Evolutionary conservation across 35 echinoderm and acorn worm species (phyloP).

Genomic region (Heliocidaris erythrogramma): DNA sequence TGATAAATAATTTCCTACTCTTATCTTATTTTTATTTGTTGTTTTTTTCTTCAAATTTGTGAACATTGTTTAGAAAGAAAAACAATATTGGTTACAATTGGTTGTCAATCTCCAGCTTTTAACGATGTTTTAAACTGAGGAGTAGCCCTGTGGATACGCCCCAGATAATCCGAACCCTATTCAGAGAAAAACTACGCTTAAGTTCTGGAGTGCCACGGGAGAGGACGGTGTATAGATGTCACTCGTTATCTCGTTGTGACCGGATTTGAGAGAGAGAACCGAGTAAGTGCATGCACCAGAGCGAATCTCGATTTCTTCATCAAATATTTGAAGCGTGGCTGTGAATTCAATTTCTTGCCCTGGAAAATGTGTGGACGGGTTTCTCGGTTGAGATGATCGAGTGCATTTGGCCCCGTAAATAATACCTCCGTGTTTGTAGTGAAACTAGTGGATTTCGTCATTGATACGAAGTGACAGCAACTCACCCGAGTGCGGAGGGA

Average conservation of each 20-base stretch:
- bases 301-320: constrained; percentile 13
- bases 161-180: not conserved
- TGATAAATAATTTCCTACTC: not conserved
- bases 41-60: not conserved
- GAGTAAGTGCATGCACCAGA: constrained; percentile 31
- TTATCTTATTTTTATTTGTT: not conserved
- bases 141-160: not conserved
- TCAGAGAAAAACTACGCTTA: not conserved
- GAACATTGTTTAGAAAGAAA: not conserved
- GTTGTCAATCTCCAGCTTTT: not conserved
- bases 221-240: not conserved
- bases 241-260: not conserved
- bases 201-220: not conserved
- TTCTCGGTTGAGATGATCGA: constrained; percentile 26
- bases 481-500: not conserved
- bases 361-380: not conserved
- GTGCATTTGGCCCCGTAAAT: constrained; percentile 21
- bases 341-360: constrained; percentile 20
- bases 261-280: not conserved
- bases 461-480: constrained; percentile 25
- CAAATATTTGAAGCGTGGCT: constrained; percentile 29
- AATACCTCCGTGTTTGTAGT: not conserved
- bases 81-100: not conserved
- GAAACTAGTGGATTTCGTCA: constrained; percentile 12
- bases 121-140: not conserved